These are phyloP conservation scores for Gambelia wislizenii DNA, from an alignment of 2,797 vertebrate species.

Conservation along the genomic window DNA sequence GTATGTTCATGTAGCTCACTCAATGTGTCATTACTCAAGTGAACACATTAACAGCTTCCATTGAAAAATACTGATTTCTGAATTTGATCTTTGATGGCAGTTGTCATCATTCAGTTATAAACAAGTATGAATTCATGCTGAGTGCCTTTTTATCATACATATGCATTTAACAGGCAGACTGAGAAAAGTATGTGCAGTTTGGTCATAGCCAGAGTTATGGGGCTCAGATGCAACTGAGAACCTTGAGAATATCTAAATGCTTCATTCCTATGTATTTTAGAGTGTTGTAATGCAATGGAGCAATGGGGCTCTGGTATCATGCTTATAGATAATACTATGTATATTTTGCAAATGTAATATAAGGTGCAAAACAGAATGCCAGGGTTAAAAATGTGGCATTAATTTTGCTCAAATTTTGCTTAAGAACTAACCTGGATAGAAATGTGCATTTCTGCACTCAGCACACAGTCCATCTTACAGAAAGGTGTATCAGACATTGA, in stretches of 20 bases:
- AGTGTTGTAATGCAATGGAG: not conserved
- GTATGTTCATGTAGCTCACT: not conserved
- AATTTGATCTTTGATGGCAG: not conserved
- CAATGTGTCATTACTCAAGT: not conserved
- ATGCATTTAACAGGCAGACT: not conserved
- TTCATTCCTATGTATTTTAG: not conserved
- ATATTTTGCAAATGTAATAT: not conserved
- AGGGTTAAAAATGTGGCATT: not conserved
- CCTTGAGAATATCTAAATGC: not conserved
- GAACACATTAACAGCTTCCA: not conserved
- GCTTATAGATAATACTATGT: not conserved
- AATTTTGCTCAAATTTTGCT: too few relatives aligned
- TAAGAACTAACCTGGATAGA: too few relatives aligned
- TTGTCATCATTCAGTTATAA: not conserved
- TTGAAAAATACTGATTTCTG: not conserved
- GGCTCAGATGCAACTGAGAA: not conserved
- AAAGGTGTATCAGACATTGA: not conserved
- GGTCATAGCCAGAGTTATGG: not conserved
- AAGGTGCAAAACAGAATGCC: not conserved
- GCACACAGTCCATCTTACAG: too few relatives aligned
- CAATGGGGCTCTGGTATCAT: not conserved
- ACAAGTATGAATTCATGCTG: not conserved
- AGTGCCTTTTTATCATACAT: not conserved
- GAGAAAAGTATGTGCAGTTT: too few relatives aligned
- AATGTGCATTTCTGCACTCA: too few relatives aligned